Evolutionary conservation across 2,113 vertebrate species (phyloP).

Genomic region (Hippocampus abdominalis): DNA sequence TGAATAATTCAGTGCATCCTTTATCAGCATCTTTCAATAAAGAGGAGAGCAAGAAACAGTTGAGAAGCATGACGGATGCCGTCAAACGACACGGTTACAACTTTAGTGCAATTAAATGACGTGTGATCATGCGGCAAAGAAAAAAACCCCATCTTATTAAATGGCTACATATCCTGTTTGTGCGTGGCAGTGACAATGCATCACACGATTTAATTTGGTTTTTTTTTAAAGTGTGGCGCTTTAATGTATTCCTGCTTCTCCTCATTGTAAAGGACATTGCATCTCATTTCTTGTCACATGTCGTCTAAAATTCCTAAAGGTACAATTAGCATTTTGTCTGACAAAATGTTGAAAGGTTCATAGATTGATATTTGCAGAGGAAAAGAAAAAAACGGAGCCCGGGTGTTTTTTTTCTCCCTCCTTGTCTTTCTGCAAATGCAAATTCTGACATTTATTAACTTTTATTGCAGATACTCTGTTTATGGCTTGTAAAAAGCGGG

Average conservation of each 20-base stretch:
- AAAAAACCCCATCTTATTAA: background rate
- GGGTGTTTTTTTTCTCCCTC: constrained; percentile 69
- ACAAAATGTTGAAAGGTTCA: constrained; percentile 99
- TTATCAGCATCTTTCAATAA: background rate
- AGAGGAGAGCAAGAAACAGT: background rate
- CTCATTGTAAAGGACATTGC: constrained; percentile 97
- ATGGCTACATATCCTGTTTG: constrained; percentile 5
- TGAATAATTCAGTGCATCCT: constrained; percentile 4
- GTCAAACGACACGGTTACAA: constrained; percentile 4
- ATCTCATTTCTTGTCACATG: constrained; percentile 99
- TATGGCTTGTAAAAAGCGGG: constrained; percentile 99
- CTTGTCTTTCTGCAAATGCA: constrained; percentile 81
- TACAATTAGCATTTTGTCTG: constrained; percentile 99
- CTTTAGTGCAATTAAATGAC: constrained; percentile 10
- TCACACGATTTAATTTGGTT: constrained; percentile 11
- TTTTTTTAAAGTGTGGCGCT: constrained; percentile 73
- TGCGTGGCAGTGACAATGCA: background rate
- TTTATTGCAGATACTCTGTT: constrained; percentile 98
- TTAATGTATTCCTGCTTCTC: constrained; percentile 90
- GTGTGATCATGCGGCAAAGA: background rate
- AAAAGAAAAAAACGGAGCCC: constrained; percentile 85
- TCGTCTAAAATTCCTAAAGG: constrained; percentile 99
- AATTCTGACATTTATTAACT: constrained; percentile 99
- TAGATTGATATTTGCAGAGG: constrained; percentile 97
- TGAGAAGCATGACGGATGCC: background rate